Evolutionary conservation across 2,797 vertebrate genomes (phyloP), one percentile per base, ranked within the genome.

Genomic region (Acridotheres tristis): DNA sequence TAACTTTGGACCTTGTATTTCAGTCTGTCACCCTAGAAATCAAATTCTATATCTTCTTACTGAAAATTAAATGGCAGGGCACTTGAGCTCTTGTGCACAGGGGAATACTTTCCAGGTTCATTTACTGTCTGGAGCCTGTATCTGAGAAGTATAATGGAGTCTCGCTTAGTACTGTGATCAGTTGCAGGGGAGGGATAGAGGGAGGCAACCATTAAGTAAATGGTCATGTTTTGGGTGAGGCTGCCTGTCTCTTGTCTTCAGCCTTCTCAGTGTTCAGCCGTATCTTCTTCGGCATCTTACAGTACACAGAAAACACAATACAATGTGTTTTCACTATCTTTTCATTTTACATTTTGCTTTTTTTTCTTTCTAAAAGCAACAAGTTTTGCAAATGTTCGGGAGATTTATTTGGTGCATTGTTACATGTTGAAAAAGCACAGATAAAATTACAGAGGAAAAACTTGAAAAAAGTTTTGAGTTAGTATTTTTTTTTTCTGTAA

Each of bases 181-280:
- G 40, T 87, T 63, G 51, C 82, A 63, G 66, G 40, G 77, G 50
- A 92, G 81, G 55, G 38, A 84, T 62, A 26, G 74, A 65, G 54
- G 53, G 66, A 96, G 92, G 88, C 63, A 88, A 67, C 85, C 85
- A 89, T 86, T 88, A 86, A 85, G 69, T 89, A 75, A 67, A 65
- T 94, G 85, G 83, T 79, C 45, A 3, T 86, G 42, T 53, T 96
- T 79, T 62, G 85, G 58, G 73, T 86, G 73, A 94, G 68, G 63
- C 53, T 54, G 51, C 42, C 72, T 51, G 38, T 77, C 62, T 94
- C 85, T 73, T 50, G 45, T 51, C 79, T 89, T 86, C 55, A 73
- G 51, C 54, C 55, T 83, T 80, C 45, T 15, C 5, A 9, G 69
- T 13, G 11, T 85, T 86, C n/a, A 32, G 29, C 27, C 1, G 0